Base-by-base conservation (phyloP, 2,888 invertebrate species). In the Tipula lateralis region DNA sequence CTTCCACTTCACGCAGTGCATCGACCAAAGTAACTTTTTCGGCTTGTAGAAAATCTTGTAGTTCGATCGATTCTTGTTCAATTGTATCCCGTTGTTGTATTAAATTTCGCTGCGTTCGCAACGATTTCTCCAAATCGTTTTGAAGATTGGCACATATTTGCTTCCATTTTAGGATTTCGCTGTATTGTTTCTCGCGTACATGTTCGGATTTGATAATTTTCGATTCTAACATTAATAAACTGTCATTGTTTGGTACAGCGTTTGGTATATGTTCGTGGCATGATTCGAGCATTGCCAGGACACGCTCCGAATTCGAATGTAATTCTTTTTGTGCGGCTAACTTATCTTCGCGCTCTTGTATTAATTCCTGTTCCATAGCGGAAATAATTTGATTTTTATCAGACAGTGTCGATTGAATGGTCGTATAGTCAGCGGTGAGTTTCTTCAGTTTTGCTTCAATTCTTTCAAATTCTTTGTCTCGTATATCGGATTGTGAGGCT, bases 41-140 rank as follows among this genome's bases (percentile, higher is more conserved):
- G 9, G 95, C 95, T 87, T 96, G 95, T 86, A 97, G 92, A 89
- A 97, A 97, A 88, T 97, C 96, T 88, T 96, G 96, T 91, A 97
- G 92, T 90, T 97, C 97, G 1, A 92, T 92, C 32, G 95, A 94
- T 89, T 97, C 97, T 24, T 92, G 92, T 89, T 97, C 96, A 29
- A 94, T 92, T 87, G 95, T 95, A 85, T 94, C 92, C 86, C 96
- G 94, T 86, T 96, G 94, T 86, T 94, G 94, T 85, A 95, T 91
- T 83, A 96, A 90, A 13, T 92, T 90, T 84, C 94, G 93, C 86
- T 95, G 94, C 0, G 93, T 91, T 85, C 93, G 92, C 84, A 95
- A 90, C 85, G 94, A 94, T 86, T 93, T 92, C 85, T 95, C 93
- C 88, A 92, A 91, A 87, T 95, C 95, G 87, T 92, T 91, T 87